A percentile compares a stretch with the other conserved stretches of the same genome.
These are phyloP conservation scores for Romanomermis culicivorax DNA, from an alignment of 2,888 invertebrate genomes.

Conservation along the genomic window DNA sequence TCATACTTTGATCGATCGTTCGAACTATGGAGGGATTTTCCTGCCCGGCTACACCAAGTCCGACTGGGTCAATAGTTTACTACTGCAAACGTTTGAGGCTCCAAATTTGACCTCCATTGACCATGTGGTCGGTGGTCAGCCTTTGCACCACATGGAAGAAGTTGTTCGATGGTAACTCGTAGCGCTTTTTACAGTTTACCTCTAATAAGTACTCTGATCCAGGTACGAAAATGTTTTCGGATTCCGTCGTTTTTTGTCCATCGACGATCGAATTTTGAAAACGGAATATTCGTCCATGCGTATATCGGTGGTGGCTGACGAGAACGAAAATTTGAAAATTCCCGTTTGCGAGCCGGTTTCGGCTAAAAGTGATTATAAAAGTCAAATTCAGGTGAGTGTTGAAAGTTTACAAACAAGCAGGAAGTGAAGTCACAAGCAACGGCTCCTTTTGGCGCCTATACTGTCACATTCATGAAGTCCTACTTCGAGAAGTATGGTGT, in stretches of 20 bases:
- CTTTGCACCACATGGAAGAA: slow-evolving; percentile 66
- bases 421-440: no score
- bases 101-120: slow-evolving; percentile 57
- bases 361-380: slow-evolving; percentile 47
- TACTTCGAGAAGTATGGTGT: no score
- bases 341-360: slow-evolving; percentile 92
- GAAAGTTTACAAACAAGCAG: no score
- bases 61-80: slow-evolving; percentile 18
- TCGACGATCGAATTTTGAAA: slow-evolving; percentile 82
- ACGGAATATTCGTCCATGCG: slow-evolving; percentile 89
- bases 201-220: no score
- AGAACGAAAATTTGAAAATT: slow-evolving; percentile 86
- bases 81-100: slow-evolving; percentile 25
- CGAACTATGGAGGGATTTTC: slow-evolving; percentile 58
- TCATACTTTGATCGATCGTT: slow-evolving; percentile 76
- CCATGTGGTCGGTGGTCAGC: slow-evolving; percentile 92
- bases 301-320: slow-evolving; percentile 89
- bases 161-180: slow-evolving; percentile 64
- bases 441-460: no score
- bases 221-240: slow-evolving; percentile 42
- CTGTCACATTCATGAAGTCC: no score
- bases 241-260: slow-evolving; percentile 50
- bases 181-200: no score
- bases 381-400: slow-evolving; percentile 63
- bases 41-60: slow-evolving; percentile 52